Evolutionary conservation across 1,140 invertebrate species (phyloP).

Genomic region (Euwallacea similis): DNA sequence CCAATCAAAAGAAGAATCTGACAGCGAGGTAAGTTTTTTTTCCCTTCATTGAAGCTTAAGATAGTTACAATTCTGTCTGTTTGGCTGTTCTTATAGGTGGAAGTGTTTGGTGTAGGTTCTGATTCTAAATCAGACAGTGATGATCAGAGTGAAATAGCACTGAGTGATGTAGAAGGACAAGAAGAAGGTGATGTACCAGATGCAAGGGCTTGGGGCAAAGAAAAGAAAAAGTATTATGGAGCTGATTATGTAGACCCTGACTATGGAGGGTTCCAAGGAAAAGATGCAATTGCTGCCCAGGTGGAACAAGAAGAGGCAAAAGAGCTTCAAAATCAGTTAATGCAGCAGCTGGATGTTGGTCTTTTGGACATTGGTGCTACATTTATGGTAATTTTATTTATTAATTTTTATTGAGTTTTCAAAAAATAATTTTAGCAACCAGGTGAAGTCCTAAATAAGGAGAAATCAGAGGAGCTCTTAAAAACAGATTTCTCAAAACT

Average conservation of each 20-base stretch:
- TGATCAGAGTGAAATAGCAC: conserved; percentile 56
- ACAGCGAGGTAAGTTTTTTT: conserved; percentile 57
- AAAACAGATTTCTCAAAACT: conserved; percentile 76
- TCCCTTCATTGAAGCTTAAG: background rate
- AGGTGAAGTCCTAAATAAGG: conserved; percentile 44
- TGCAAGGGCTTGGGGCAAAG: conserved; percentile 83
- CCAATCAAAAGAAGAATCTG: conserved; percentile 58
- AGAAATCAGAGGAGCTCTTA: conserved; percentile 58
- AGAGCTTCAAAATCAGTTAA: conserved; percentile 76
- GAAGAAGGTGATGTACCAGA: conserved; percentile 72
- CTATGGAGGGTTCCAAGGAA: conserved; percentile 72
- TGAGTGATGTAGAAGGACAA: conserved; percentile 74
- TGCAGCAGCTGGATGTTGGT: conserved; percentile 76
- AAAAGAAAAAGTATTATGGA: conserved; percentile 76
- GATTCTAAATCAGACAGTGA: conserved; percentile 47
- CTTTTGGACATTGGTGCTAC: conserved; percentile 77
- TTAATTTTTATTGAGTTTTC: background rate
- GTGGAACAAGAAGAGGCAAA: conserved; percentile 84
- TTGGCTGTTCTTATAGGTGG: conserved; percentile 45
- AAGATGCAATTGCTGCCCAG: conserved; percentile 73
- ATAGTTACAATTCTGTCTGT: background rate
- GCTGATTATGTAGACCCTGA: conserved; percentile 88
- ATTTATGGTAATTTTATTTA: conserved; percentile 40
- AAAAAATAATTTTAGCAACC: conserved; percentile 28
- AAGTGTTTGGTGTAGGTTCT: conserved; percentile 54